Evolutionary conservation across 2,888 invertebrate genomes (phyloP).

Genomic region (Philereme transversata): DNA sequence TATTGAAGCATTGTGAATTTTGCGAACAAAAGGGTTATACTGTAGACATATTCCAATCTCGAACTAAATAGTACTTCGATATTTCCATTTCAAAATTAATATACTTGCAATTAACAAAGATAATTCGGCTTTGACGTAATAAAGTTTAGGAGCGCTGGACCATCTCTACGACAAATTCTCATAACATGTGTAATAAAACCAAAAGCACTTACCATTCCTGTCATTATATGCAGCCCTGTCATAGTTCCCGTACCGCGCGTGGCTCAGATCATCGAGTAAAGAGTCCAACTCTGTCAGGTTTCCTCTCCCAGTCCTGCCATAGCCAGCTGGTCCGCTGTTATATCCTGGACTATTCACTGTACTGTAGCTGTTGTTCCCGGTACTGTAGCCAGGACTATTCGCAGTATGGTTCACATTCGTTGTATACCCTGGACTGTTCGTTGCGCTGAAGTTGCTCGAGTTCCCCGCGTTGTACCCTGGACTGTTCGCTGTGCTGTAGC

Average conservation of each 20-base stretch:
- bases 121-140: no score
- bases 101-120: no score
- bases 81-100: no score
- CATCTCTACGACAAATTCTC: no score
- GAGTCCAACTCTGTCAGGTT: slow-evolving; percentile 96
- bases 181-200: neutral
- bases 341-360: slow-evolving; percentile 14
- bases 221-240: slow-evolving; percentile 64
- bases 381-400: slow-evolving; percentile 16
- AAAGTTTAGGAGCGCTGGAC: no score
- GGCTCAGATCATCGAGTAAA: slow-evolving; percentile 95
- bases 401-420: slow-evolving; percentile 26
- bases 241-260: slow-evolving; percentile 84
- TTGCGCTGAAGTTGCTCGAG: slow-evolving; percentile 7
- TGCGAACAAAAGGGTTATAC: no score
- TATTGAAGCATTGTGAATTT: no score
- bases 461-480: slow-evolving; percentile 19
- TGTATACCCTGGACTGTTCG: slow-evolving; percentile 3
- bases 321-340: slow-evolving; percentile 48
- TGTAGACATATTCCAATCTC: no score
- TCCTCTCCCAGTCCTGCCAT: slow-evolving; percentile 78
- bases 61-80: no score
- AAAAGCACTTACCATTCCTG: slow-evolving; percentile 60
- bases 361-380: slow-evolving; percentile 4
- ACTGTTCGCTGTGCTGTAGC: slow-evolving; percentile 32